Conservation (phyloP, 92 coral and sea anemone species). For the Porites divaricata region DNA sequence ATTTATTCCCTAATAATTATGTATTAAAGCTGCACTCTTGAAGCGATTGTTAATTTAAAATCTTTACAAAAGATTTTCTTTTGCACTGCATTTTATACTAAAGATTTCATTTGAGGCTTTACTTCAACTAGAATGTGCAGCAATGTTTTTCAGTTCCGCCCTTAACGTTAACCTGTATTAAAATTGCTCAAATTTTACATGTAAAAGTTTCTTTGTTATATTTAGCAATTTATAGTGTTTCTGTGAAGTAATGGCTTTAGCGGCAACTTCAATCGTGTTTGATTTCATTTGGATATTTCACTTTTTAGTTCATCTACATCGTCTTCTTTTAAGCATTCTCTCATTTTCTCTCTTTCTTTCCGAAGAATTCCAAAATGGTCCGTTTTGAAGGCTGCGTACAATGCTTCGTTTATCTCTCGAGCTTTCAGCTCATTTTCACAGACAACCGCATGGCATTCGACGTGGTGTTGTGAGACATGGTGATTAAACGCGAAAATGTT, state of each 20-base stretch:
- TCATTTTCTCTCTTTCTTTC: constrained; percentile 51
- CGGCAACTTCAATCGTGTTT: not conserved
- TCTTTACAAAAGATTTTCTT: not conserved
- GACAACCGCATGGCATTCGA: constrained; percentile 70
- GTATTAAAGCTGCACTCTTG: not conserved
- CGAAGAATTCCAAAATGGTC: constrained; percentile 76
- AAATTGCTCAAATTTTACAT: not conserved
- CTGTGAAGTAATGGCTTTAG: not conserved
- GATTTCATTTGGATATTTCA: not conserved
- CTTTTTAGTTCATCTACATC: not conserved
- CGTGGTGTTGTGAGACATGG: constrained; percentile 70
- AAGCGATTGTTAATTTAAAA: not conserved
- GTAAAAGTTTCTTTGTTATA: not conserved
- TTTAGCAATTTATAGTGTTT: not conserved
- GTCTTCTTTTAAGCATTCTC: constrained; percentile 32
- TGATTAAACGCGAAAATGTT: constrained; percentile 81
- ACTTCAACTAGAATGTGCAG: no score
- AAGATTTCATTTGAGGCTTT: not conserved
- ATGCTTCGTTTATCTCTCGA: constrained; percentile 55
- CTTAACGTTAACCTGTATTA: not conserved
- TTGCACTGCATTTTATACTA: not conserved
- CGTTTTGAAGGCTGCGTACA: constrained; percentile 71
- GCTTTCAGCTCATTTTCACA: constrained; percentile 66
- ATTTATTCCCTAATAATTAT: not conserved
- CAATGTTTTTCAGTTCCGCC: no score